A percentile compares a stretch with the other conserved stretches of the same genome.
Evolutionary conservation across 1,140 invertebrate genomes (phyloP).

Genomic region (Drosophila orena): DNA sequence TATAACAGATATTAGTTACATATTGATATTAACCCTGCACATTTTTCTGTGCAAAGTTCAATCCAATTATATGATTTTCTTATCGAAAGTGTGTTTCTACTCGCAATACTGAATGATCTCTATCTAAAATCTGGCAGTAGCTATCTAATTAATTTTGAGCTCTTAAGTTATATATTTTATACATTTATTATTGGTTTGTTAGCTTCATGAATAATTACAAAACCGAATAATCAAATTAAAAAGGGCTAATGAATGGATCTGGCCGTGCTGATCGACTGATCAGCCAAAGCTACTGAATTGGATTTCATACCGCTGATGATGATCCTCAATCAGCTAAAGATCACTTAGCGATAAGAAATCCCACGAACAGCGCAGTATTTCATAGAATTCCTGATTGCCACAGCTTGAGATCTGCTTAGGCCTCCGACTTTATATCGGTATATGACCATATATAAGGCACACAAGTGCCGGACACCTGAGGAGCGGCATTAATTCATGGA

Average conservation of each 20-base stretch:
- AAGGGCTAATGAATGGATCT: constrained; percentile 33
- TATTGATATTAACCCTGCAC: no score
- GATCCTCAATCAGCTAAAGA: constrained; percentile 19
- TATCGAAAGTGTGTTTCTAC: not conserved
- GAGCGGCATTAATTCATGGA: constrained; percentile 78
- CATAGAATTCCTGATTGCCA: constrained; percentile 52
- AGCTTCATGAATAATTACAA: constrained; percentile 29
- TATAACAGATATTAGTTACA: no score
- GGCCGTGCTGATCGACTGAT: not conserved
- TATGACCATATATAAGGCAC: constrained; percentile 40
- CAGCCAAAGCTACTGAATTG: constrained; percentile 27
- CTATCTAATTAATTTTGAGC: not conserved
- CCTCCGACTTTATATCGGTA: constrained; percentile 3
- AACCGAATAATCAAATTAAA: constrained; percentile 31
- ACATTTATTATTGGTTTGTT: constrained; percentile 17
- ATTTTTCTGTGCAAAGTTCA: not conserved
- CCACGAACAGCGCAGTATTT: not conserved
- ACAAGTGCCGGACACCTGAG: constrained; percentile 62
- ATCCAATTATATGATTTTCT: not conserved
- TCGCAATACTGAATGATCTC: not conserved
- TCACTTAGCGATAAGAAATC: constrained; percentile 15
- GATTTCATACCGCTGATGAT: constrained; percentile 23
- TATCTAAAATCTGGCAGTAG: not conserved
- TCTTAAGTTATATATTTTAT: constrained; percentile 26
- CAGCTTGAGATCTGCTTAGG: constrained; percentile 70